phyloP scores from a whole-genome alignment of 2,113 vertebrate genomes.

The Thamnophis sirtalis region DNA sequence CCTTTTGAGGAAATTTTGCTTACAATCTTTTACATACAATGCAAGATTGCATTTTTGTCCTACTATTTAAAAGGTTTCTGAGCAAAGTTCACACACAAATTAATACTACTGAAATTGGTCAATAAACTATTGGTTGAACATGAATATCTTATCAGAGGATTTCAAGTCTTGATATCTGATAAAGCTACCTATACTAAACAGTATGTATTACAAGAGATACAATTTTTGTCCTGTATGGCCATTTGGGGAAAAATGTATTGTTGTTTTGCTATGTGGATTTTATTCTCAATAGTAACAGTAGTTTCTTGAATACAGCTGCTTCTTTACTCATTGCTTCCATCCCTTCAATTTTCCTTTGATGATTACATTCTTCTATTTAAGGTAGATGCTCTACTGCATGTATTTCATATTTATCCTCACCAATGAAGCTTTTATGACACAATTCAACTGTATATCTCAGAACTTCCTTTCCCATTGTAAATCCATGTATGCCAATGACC shows the following conservation, averaged over 20 bases:
- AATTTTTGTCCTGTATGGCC: background rate
- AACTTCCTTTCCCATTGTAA: background rate
- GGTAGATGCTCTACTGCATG: background rate
- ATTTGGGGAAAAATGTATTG: background rate
- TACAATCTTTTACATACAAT: background rate
- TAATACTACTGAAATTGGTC: background rate
- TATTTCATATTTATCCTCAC: background rate
- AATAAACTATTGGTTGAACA: background rate
- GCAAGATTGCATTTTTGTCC: background rate
- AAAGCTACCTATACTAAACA: background rate
- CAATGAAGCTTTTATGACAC: background rate
- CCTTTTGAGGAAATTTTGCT: background rate
- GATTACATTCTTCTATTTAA: background rate
- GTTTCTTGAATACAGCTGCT: background rate
- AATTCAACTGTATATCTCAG: background rate
- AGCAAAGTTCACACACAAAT: background rate
- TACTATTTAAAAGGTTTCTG: background rate
- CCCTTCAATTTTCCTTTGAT: background rate
- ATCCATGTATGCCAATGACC: background rate
- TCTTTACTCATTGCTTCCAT: background rate
- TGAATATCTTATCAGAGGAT: background rate
- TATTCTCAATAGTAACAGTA: background rate
- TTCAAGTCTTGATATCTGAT: background rate
- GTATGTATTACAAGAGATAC: background rate
- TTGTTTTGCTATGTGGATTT: background rate